Base-by-base conservation (phyloP, 2,113 vertebrate species). In the Verasper variegatus region DNA sequence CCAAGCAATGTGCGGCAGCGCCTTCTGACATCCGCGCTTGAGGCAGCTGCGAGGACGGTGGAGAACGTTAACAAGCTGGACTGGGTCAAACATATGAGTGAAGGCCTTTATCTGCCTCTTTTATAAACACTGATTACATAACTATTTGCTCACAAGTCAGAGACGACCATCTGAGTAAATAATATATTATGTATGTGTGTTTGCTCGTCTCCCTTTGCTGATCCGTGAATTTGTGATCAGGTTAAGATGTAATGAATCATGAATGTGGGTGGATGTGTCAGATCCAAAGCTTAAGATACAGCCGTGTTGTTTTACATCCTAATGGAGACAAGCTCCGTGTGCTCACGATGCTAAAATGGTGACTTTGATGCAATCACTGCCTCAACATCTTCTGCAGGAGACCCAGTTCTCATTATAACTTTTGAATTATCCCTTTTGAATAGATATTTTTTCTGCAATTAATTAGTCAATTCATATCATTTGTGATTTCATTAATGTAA, bases 171-270 rank as follows among this genome's bases (percentile, higher is more conserved):
- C 51, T 64, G 27, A 74, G 59, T 82, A 82, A 88, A 88, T 81
- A 81, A 79, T 90, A 49, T 49, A 64, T 86, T 65, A 82, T 82
- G 45, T 15, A 67, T 83, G 64, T 37, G 10, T 71, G 37, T 66
- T 45, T 21, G 45, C 63, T 18, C 27, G 45, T 57, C 42, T 45
- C 78, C 69, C 51, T 74, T 52, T 12, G 81, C 68, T 68, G 64
- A 90, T 76, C 69, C 60, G 66, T 71, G 69, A 79, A 80, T 82
- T 83, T 75, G 57, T 75, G 77, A 88, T 88, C 59, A 74, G 68
- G 58, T 57, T 27, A 18, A 54, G 26, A 56, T 68, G 6, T 76
- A 76, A 81, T 80, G 72, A 86, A 82, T 85, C 81, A 85, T 79
- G 40, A 47, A 86, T 85, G 76, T 80, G 23, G 63, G 66, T 49